Conservation (phyloP, 2,113 vertebrate species). For the Nothoprocta perdicaria region DNA sequence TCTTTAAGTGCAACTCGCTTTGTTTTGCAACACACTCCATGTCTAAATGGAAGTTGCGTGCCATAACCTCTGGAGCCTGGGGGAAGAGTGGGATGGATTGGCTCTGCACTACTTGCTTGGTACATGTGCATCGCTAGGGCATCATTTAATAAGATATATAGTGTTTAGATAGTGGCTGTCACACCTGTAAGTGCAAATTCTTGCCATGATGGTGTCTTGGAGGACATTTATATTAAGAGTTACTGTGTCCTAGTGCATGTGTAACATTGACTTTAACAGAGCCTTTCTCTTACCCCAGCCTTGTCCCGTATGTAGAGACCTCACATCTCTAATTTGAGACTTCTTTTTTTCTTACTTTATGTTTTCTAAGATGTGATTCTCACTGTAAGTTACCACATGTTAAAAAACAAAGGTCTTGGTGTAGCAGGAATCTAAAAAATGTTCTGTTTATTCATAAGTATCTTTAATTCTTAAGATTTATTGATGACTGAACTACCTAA, state of each 20-base stretch:
- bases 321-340: neutral
- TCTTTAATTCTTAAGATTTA: slow-evolving; percentile 59
- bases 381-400: neutral
- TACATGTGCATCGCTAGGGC: neutral
- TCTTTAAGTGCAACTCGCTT: neutral
- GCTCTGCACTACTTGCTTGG: neutral
- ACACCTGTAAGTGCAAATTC: slow-evolving; percentile 6
- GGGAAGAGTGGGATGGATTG: neutral
- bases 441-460: slow-evolving; percentile 63
- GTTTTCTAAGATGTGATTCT: neutral
- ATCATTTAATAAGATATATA: slow-evolving; percentile 4
- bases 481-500: neutral
- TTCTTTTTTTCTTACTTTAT: neutral
- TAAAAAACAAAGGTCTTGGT: too few relatives aligned
- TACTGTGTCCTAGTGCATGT: neutral
- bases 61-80: neutral
- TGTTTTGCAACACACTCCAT: fast-evolving
- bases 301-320: neutral
- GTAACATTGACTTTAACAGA: neutral
- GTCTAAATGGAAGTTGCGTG: neutral
- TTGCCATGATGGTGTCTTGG: neutral
- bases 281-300: neutral
- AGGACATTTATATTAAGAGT: neutral
- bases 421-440: slow-evolving; percentile 47
- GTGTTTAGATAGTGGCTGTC: neutral